These are phyloP conservation scores for Ptilorrhoa leucosticta DNA, from an alignment of 2,113 vertebrate species.

Conservation along the genomic window DNA sequence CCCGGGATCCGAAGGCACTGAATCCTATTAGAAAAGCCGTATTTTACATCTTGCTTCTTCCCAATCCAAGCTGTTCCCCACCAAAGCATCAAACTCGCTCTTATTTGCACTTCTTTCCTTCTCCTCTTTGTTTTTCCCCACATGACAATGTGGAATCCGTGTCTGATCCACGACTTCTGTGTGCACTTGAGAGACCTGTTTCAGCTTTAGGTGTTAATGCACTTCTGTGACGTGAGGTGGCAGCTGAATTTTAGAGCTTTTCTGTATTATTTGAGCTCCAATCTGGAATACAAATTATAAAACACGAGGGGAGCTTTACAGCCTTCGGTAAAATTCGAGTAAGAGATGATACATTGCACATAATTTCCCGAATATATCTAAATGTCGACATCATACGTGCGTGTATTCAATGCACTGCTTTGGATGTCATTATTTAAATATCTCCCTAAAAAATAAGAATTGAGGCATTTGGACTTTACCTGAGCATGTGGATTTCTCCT, in stretches of 20 bases:
- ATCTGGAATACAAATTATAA: not conserved
- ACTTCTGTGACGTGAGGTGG: not conserved
- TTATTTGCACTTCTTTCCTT: not conserved
- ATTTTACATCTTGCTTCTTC: not conserved
- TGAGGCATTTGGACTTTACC: not conserved
- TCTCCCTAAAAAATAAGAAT: not conserved
- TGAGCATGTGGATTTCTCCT: not conserved
- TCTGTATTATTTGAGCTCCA: not conserved
- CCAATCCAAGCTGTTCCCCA: not conserved
- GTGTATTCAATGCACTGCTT: not conserved
- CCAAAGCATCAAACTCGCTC: not conserved
- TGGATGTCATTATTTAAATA: not conserved
- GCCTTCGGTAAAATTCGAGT: not conserved
- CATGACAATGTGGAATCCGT: accelerated
- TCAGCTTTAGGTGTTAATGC: not conserved
- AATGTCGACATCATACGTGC: accelerated
- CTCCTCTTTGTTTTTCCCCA: not conserved
- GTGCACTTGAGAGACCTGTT: not conserved
- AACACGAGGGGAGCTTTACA: not conserved
- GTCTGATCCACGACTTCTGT: not conserved
- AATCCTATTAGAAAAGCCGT: not conserved
- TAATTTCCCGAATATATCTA: not conserved
- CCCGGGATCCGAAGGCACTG: not conserved
- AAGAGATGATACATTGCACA: not conserved
- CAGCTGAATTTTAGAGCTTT: not conserved